Evolutionary conservation across 2,113 vertebrate species (phyloP), one percentile per base, ranked within the genome.

Genomic region (Psittacula cyanocephala): DNA sequence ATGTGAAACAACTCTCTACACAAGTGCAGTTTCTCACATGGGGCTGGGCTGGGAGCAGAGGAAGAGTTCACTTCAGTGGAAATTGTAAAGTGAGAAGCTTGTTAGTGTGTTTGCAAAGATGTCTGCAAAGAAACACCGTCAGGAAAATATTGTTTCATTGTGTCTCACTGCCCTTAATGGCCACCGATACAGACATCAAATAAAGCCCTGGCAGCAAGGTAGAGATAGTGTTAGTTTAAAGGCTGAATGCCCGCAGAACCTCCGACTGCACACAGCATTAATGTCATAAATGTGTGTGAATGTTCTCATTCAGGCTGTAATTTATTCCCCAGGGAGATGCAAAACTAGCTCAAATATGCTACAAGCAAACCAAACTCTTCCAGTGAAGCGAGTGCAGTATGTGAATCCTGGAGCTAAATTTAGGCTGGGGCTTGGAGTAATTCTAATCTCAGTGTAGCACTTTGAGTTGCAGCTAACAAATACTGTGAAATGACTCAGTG

Each of bases 231-330:
- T 33, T 22, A 10, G 17, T 62, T 53, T 53, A 35, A 69, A 43
- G 70, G 74, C 78, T 47, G 70, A 39, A 22, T 7, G 64, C 65
- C 44, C 2, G 9, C 81, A 87, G 86, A 65, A 57, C 71, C 88
- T 79, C 72, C 1, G 2, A 59, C 25, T 68, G 89, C 86, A 53
- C 23, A 24, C 6, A 78, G 91, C 86, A 86, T 75, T 71, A 80
- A 64, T 91, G 84, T 74, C 88, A 85, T 70, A 76, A 77, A 82
- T 75, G 60, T 13, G 75, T 74, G 92, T 95, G 92, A 96, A 92
- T 95, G 95, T 96, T 89, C 96, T 95, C 95, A 96, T 95, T 96
- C 94, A 96, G 71, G 50, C 92, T 89, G 7, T 74, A 91, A 96
- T 91, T 95, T 89, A 91, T 78, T 93, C 95, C 93, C 94, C 78